phyloP scores from a whole-genome alignment of 2,888 invertebrate species.

The Trichacis sp. region DNA sequence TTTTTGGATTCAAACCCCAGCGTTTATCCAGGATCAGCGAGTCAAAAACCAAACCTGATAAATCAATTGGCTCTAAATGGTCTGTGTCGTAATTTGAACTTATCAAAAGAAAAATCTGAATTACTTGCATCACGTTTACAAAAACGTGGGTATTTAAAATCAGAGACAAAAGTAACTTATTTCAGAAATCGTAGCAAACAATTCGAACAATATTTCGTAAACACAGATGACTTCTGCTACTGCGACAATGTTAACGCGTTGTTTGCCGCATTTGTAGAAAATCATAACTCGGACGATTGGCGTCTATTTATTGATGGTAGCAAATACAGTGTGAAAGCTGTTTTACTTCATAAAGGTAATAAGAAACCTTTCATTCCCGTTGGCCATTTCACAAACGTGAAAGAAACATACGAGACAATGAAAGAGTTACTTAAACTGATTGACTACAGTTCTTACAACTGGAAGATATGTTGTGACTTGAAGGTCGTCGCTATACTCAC shows the following conservation, averaged over 20 bases:
- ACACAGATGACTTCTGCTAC: constrained; percentile 21
- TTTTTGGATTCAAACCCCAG: too few relatives aligned
- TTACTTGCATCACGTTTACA: constrained; percentile 39
- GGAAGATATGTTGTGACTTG: constrained; percentile 48
- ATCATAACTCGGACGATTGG: constrained; percentile 25
- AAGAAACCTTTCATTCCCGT: constrained; percentile 52
- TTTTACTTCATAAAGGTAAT: constrained; percentile 46
- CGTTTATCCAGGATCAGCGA: too few relatives aligned
- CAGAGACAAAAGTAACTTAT: constrained; percentile 10
- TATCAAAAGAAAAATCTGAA: constrained; percentile 13
- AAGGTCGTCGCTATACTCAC: too few relatives aligned
- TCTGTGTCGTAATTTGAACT: constrained; percentile 32
- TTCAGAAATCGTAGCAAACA: constrained; percentile 2
- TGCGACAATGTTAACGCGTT: constrained; percentile 12
- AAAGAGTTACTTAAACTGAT: constrained; percentile 11
- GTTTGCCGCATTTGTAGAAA: neutral
- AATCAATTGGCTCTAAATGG: too few relatives aligned
- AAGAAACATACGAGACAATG: constrained; percentile 43
- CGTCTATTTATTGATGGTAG: constrained; percentile 48
- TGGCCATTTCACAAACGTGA: constrained; percentile 43
- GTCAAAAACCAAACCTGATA: too few relatives aligned
- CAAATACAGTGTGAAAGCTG: constrained; percentile 42
- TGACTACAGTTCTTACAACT: constrained; percentile 28
- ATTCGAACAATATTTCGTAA: neutral
- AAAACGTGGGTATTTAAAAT: constrained; percentile 26